Conservation (phyloP, 2,888 invertebrate species). For the Caenorhabditis sp. region DNA sequence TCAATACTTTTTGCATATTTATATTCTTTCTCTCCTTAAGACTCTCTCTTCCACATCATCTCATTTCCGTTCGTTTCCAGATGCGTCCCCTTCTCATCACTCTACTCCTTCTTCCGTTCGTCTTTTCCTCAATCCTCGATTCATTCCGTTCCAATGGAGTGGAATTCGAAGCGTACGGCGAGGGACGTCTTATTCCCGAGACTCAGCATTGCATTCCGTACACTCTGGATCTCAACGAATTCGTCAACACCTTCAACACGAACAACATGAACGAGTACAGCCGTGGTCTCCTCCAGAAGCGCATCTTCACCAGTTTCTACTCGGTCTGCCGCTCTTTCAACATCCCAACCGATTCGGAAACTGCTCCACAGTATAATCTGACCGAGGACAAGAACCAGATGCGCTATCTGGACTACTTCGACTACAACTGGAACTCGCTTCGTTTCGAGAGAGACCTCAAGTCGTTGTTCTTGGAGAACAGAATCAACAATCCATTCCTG, state of each 20-base stretch:
- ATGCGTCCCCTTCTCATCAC: conserved; percentile 26
- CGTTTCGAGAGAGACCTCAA: conserved; percentile 71
- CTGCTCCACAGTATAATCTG: conserved; percentile 38
- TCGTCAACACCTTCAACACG: conserved; percentile 64
- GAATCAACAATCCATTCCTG: conserved; percentile 65
- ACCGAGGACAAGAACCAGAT: conserved; percentile 47
- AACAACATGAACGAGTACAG: conserved; percentile 68
- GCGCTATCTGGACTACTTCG: conserved; percentile 68
- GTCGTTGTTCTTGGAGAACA: conserved; percentile 69
- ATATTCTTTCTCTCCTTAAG: too few relatives aligned
- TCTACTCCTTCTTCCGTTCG: not conserved
- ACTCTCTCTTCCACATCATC: too few relatives aligned
- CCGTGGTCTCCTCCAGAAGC: conserved; percentile 60
- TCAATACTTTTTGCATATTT: too few relatives aligned
- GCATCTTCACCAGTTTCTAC: conserved; percentile 65
- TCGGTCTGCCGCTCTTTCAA: conserved; percentile 65
- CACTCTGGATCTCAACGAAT: conserved; percentile 65
- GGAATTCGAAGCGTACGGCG: conserved; percentile 69
- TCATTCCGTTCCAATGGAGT: conserved; percentile 66
- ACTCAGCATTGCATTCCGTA: conserved; percentile 64
- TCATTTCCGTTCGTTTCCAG: conserved; percentile 10
- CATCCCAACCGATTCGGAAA: conserved; percentile 27
- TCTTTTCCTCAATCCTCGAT: conserved; percentile 59
- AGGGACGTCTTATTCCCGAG: conserved; percentile 67
- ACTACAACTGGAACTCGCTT: conserved; percentile 66